Base-by-base conservation (phyloP, 2,797 vertebrate genomes). In the Dromococcyx pavoninus region DNA sequence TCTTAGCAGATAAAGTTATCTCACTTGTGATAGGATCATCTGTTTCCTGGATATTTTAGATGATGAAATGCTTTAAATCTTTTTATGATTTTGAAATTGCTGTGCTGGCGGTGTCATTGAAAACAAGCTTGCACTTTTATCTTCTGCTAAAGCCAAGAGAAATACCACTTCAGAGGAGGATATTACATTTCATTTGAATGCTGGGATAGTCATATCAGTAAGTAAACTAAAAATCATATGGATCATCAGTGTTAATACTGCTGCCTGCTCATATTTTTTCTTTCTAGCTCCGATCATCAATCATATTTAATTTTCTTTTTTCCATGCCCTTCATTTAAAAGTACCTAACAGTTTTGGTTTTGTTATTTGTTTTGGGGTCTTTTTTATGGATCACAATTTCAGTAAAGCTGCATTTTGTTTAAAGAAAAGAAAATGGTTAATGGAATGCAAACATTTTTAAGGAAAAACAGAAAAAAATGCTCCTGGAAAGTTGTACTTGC, bases 111-210 rank as follows among this genome's bases (percentile, higher is more conserved):
- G 71, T 44, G 27, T 77, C 72, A 78, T 14, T 54, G 51, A 66
- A 91, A 95, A 88, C 48, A 91, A 89, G 43, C 19, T 48, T 78
- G 30, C 24, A 50, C 35, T 92, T 91, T 89, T 70, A 88, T 92
- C 79, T 91, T 78, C 72, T 89, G 51, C 71, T 85, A 87, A 94
- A 46, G 44, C 51, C 35, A 65, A 91, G 46, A 93, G 73, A 83
- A 37, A 57, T 12, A 82, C 23, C 54, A 78, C 64, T 83, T 89
- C 58, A 69, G 48, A 80, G 32, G n/a, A 91, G 32, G 33, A 53
- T 7, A 18, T 58, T 58, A n/a, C 18, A 18, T 72, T 78, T 51
- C 48, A 86, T 88, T 86, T 80, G 66, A 92, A 77, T 57, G 46
- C 85, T 77, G 46, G n/a, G n/a, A 80, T 65, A 78, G 48, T 70